Evolutionary conservation across 2,888 invertebrate genomes (phyloP).

Genomic region (Tinea pellionella): DNA sequence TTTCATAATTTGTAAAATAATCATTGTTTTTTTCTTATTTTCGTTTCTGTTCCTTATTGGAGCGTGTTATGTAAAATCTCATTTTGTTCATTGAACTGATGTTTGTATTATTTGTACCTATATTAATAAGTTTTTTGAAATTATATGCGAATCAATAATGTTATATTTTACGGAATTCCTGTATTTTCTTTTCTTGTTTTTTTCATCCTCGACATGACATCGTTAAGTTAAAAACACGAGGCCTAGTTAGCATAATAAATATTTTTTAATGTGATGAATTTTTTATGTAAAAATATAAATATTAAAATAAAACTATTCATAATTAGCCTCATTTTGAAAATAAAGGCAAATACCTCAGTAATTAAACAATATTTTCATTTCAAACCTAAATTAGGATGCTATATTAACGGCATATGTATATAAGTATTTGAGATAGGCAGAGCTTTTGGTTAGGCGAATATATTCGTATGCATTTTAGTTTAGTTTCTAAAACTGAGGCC

Average conservation of each 20-base stretch:
- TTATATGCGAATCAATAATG: slow-evolving; percentile 22
- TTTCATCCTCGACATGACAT: slow-evolving; percentile 45
- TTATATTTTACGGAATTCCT: slow-evolving; percentile 56
- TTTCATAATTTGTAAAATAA: neutral
- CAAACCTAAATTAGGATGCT: neutral
- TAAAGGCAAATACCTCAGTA: slow-evolving; percentile 67
- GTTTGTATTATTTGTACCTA: slow-evolving; percentile 70
- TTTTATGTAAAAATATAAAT: slow-evolving; percentile 70
- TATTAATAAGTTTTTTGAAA: slow-evolving; percentile 57
- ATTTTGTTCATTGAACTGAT: slow-evolving; percentile 21
- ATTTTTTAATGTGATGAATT: slow-evolving; percentile 64
- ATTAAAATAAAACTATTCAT: slow-evolving; percentile 62
- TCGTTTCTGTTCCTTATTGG: neutral
- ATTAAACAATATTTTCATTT: slow-evolving; percentile 50
- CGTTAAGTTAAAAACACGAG: slow-evolving; percentile 21
- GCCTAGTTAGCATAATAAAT: slow-evolving; percentile 29
- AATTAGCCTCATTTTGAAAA: slow-evolving; percentile 66
- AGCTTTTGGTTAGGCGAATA: too few relatives aligned
- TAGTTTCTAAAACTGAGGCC: too few relatives aligned
- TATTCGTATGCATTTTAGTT: too few relatives aligned
- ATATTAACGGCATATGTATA: too few relatives aligned
- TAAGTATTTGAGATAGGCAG: slow-evolving; percentile 15
- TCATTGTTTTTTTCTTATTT: neutral
- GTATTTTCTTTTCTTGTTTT: slow-evolving; percentile 54
- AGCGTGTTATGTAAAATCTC: neutral